Evolutionary conservation across 2,888 invertebrate species (phyloP).

Genomic region (Periphyllus acericola): DNA sequence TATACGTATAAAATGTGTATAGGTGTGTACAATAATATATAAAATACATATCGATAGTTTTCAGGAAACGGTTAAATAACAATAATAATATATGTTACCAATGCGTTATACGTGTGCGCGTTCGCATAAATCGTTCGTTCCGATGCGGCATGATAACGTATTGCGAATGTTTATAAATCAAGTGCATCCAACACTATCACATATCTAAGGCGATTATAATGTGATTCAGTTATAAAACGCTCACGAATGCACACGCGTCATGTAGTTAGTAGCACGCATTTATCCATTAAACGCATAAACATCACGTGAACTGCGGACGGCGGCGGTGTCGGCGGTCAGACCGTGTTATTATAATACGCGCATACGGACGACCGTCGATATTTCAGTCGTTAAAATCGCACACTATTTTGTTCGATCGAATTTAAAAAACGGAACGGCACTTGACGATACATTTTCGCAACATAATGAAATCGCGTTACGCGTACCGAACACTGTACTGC

Average conservation of each 20-base stretch:
- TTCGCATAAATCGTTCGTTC: too few species aligned
- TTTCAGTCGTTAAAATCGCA: neutral
- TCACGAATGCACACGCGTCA: slow-evolving; percentile 23
- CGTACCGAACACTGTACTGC: neutral
- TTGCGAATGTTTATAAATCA: neutral
- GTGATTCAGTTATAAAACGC: slow-evolving; percentile 35
- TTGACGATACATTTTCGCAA: neutral
- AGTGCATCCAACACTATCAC: neutral
- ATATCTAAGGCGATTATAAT: slow-evolving; percentile 12
- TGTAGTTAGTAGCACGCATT: neutral
- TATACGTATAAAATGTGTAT: too few species aligned
- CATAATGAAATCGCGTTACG: neutral
- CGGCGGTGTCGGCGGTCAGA: neutral
- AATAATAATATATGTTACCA: too few species aligned
- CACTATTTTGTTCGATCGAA: neutral
- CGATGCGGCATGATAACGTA: neutral
- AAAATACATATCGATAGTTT: too few species aligned
- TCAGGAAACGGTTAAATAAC: too few species aligned
- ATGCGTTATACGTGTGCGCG: too few species aligned
- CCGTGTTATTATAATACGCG: neutral
- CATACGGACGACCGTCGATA: neutral
- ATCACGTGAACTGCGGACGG: neutral
- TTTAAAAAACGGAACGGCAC: neutral
- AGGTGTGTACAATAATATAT: too few species aligned
- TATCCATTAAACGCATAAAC: neutral